A percentile compares a stretch with the other conserved stretches of the same genome.
Evolutionary conservation across 2,797 vertebrate species (phyloP).

Genomic region (Ceyx erithaca): DNA sequence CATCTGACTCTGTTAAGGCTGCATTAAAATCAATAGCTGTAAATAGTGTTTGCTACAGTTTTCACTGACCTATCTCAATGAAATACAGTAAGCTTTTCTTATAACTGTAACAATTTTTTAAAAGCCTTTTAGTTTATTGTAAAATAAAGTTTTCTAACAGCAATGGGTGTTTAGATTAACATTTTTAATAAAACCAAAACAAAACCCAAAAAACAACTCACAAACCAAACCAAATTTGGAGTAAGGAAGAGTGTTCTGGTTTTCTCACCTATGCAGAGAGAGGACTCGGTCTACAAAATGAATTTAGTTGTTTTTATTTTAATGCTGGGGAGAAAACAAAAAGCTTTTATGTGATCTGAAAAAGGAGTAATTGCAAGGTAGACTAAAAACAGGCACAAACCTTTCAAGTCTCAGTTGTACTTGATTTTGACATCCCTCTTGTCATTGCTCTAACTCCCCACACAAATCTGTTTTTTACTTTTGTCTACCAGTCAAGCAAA

Average conservation of each 20-base stretch:
- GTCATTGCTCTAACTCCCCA: background rate
- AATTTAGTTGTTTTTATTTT: slow-evolving; percentile 39
- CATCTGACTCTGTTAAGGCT: slow-evolving; percentile 63
- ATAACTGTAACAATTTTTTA: background rate
- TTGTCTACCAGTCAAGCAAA: background rate
- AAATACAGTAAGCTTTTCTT: slow-evolving; percentile 48
- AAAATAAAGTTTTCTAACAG: background rate
- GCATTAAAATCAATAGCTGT: slow-evolving; percentile 71
- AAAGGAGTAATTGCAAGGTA: slow-evolving; percentile 37
- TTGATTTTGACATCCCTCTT: slow-evolving; percentile 11
- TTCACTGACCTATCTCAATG: slow-evolving; percentile 51
- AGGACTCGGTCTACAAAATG: slow-evolving; percentile 35
- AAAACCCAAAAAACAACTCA: background rate
- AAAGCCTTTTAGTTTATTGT: background rate
- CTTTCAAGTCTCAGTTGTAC: background rate
- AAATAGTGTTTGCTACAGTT: slow-evolving; percentile 62
- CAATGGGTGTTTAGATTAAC: background rate
- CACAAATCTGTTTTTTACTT: background rate
- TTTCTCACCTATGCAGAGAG: background rate
- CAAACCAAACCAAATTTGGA: background rate
- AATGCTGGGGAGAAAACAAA: background rate
- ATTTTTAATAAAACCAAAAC: background rate
- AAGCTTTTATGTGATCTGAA: background rate
- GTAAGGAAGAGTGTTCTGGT: background rate
- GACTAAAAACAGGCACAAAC: slow-evolving; percentile 13